Evolutionary conservation across 2,888 invertebrate species (phyloP), one percentile per base, ranked within the genome.

Genomic region (Zele albiditarsus): DNA sequence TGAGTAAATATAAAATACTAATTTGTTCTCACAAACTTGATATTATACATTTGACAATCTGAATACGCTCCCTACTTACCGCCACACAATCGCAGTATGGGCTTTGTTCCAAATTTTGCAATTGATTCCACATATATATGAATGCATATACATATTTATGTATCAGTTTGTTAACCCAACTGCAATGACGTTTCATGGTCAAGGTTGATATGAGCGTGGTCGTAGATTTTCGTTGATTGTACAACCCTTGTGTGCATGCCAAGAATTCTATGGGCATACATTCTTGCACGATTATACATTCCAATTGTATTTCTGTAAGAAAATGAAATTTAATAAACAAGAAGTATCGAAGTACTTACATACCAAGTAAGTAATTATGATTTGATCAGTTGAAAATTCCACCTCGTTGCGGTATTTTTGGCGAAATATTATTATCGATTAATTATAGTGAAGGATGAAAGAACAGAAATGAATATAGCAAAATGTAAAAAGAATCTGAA

Each of bases 111-210:
- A 67, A 49, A 42, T 67, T 66, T n/a, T 8, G n/a, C 5, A 10
- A 27, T 27, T 67, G 12, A 16, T 33, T 31, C 10, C 16, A 23
- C 38, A 23, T 25, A 23, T 20, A 4, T 65, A n/a, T 38, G 8
- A 46, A 16, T 42, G 6, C 16, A n/a, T 53, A 53, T 20, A 20
- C 20, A 20, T 53, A 20, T n/a, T 20, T 20, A 5, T 53, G 1
- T 12, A 8, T 20, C 28, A 57, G 57, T 69, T 57, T 57, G 33
- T 69, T 69, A 23, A 69, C 28, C 57, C 57, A 42, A 49, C 38
- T 67, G n/a, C 25, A 46, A 16, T 49, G 72, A n/a, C 33, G 28
- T 70, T 73, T 68, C 78, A 81, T 80, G 82, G 81, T 82, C 83
- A 84, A 84, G 83, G 82, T 62, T 78, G 77, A 71, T 60, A 33